Percentiles rank a stretch among this genome's conserved stretches.
phyloP scores from a whole-genome alignment of 2,888 invertebrate species.

The Eretmocerus hayati region DNA sequence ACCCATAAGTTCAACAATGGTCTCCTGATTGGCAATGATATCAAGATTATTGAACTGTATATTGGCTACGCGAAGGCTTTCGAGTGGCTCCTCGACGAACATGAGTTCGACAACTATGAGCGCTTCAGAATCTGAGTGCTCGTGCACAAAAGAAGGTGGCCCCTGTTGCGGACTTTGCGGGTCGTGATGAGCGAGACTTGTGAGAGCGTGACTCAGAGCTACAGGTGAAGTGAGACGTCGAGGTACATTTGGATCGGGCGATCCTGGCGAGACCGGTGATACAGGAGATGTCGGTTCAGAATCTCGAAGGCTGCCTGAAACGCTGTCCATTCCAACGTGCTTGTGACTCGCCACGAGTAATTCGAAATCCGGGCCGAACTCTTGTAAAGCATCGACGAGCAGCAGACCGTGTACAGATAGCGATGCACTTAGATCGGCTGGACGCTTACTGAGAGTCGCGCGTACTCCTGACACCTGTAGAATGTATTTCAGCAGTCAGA shows the following conservation, averaged over 20 bases:
- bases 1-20: constrained; percentile 87
- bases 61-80: constrained; percentile 63
- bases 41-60: constrained; percentile 92
- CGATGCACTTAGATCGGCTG: constrained; percentile 67
- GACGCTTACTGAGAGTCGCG: constrained; percentile 66
- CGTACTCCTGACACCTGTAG: constrained; percentile 79
- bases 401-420: constrained; percentile 88
- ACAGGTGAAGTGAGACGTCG: constrained; percentile 51
- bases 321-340: constrained; percentile 90
- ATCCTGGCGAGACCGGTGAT: constrained; percentile 72
- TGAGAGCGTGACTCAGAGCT: constrained; percentile 54
- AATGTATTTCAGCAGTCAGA: too few species aligned
- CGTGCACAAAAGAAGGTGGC: constrained; percentile 35
- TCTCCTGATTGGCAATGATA: constrained; percentile 93
- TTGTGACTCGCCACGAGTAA: constrained; percentile 89
- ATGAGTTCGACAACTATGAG: constrained; percentile 76
- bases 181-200: constrained; percentile 46
- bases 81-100: constrained; percentile 52
- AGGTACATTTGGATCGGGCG: constrained; percentile 54
- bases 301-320: constrained; percentile 85
- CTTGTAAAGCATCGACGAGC: constrained; percentile 90
- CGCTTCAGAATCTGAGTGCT: constrained; percentile 57
- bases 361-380: constrained; percentile 92
- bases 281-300: constrained; percentile 87
- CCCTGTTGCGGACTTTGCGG: constrained; percentile 31